Conservation (phyloP, 2,888 invertebrate species). For the Lycophotia porphyrea region DNA sequence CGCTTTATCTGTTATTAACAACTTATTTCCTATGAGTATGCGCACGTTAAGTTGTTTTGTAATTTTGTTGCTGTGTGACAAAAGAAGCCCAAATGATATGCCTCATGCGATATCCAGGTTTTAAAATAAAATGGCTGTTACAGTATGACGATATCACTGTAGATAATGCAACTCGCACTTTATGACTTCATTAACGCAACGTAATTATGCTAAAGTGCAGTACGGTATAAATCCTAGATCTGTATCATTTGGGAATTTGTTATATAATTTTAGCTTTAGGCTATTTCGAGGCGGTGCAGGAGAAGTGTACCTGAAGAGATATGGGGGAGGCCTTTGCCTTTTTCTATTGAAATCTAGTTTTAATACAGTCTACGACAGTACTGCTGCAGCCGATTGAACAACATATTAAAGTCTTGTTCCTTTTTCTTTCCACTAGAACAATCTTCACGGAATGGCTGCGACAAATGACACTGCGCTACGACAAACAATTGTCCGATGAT, state of each 20-base stretch:
- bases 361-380: not conserved
- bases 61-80: no score
- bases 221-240: not conserved
- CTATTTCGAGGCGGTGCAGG: no score
- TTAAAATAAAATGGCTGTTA: not conserved
- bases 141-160: not conserved
- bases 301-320: no score
- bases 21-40: no score
- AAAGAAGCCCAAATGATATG: no score
- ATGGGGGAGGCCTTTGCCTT: no score
- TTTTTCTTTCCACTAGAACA: conserved; percentile 69
- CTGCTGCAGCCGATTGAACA: not conserved
- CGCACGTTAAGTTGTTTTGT: no score
- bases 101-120: not conserved
- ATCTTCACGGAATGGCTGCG: conserved; percentile 83
- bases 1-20: no score
- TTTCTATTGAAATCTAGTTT: no score
- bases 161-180: not conserved
- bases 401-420: not conserved
- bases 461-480: conserved; percentile 80
- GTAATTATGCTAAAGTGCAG: not conserved
- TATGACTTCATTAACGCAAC: not conserved
- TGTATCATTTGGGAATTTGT: not conserved
- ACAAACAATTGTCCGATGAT: conserved; percentile 72
- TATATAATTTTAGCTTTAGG: not conserved